Evolutionary conservation across 2,888 invertebrate genomes (phyloP).

Genomic region (Melangyna quadrimaculata): DNA sequence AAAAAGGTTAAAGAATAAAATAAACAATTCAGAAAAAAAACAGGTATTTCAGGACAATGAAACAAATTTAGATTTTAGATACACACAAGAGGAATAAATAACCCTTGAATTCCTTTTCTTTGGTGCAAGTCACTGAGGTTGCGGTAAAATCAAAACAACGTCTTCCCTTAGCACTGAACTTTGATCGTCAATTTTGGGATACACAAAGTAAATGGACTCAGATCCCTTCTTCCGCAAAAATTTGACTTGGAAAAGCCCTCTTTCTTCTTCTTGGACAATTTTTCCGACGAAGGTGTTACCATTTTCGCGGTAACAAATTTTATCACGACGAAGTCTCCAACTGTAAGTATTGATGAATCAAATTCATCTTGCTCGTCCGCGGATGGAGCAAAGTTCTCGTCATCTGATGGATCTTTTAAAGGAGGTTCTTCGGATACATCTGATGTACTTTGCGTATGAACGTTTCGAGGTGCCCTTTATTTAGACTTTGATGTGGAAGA

Average conservation of each 20-base stretch:
- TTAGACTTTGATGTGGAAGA: background rate
- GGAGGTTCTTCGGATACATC: conserved; percentile 1
- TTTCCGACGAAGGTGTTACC: conserved; percentile 17
- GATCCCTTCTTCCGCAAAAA: background rate
- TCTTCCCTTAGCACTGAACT: conserved; percentile 4
- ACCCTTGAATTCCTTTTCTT: background rate
- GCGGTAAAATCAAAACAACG: background rate
- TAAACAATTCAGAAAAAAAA: too few relatives aligned
- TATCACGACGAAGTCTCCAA: conserved; percentile 6
- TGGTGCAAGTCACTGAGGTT: background rate
- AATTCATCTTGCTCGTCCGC: background rate
- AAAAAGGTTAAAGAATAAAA: too few relatives aligned
- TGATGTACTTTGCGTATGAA: background rate
- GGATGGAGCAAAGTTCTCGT: conserved; percentile 18
- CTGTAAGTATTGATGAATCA: conserved; percentile 7
- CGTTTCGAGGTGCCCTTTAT: background rate
- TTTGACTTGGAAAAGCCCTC: background rate
- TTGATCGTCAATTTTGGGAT: conserved; percentile 1
- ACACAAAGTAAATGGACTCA: background rate
- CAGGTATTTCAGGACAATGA: background rate
- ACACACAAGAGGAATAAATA: background rate
- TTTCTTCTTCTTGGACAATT: background rate
- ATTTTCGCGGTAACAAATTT: conserved; percentile 8
- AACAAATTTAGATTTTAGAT: background rate
- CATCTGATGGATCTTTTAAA: conserved; percentile 8